Evolutionary conservation across 2,113 vertebrate species (phyloP), one percentile per base, ranked within the genome.

Genomic region (Micromys minutus): DNA sequence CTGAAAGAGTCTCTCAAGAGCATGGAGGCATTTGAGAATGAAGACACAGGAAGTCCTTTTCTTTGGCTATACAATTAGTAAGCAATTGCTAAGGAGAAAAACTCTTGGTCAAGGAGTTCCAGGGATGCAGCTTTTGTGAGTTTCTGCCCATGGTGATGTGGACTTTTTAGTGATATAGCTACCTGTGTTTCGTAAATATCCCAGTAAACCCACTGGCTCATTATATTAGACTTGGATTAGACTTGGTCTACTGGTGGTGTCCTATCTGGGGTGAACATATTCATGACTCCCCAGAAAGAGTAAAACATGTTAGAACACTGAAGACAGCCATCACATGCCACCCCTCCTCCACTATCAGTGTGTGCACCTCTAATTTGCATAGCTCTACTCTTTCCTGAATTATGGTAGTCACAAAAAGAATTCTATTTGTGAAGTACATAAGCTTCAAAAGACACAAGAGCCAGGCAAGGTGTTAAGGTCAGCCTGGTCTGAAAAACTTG

Each of bases 361-460:
- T 91, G 81, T 24, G 31, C 21, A 80, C 36, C 24, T 72, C 26
- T 90, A 75, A 91, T 92, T 90, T 31, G 69, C 81, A 84, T 85
- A 85, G n/a, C 24, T 85, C 75, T 93, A 34, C 34, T 86, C 42
- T 29, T 69, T 72, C 92, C 80, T 92, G 59, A 42, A 91, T 87
- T 92, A 81, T 83, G 72, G 79, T 85, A n/a, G 45, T 84, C 81
- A 69, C n/a, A 61, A 19, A 87, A 1, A 69, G 71, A 77, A 67
- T 81, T 67, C 61, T 77, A 89, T 86, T 87, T 39, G 24, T 47
- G 84, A 26, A 45, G 39, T 52, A 81, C 4, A 36, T 42, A 47
- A 72, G 86, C 52, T 81, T 36, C 75, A 89, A 92, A 36, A 94
- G 50, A 39, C 10, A 81, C 9, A 83, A 87, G 19, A 86, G 69